phyloP scores from a whole-genome alignment of 2,888 invertebrate species.

The Ennomos erosarius region DNA sequence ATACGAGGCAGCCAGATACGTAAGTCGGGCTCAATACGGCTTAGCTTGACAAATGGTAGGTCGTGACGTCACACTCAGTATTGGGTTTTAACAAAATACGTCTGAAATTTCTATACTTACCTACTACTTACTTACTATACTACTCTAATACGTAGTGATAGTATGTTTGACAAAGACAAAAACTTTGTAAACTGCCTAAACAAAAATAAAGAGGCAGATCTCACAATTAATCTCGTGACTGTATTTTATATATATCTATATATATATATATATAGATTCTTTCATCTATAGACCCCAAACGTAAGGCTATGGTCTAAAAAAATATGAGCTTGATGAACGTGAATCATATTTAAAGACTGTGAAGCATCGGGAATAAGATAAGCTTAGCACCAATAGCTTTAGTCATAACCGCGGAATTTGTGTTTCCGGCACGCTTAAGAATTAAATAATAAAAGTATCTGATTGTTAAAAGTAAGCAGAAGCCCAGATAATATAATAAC shows the following conservation, averaged over 20 bases:
- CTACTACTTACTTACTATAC: too few relatives aligned
- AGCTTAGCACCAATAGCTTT: constrained; percentile 8
- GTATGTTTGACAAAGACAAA: too few relatives aligned
- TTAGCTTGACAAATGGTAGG: constrained; percentile 77
- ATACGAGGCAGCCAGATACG: constrained; percentile 63
- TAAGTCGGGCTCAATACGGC: constrained; percentile 71
- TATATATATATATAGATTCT: too few relatives aligned
- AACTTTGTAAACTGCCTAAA: too few relatives aligned
- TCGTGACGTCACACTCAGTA: constrained; percentile 61
- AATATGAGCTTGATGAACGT: background rate
- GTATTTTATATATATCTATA: too few relatives aligned
- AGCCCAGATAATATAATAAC: too few relatives aligned
- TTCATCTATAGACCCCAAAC: too few relatives aligned
- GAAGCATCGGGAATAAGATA: background rate
- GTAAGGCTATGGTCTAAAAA: too few relatives aligned
- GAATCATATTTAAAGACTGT: constrained; percentile 4
- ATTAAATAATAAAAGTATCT: background rate
- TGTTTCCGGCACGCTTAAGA: constrained; percentile 11
- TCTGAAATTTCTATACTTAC: constrained; percentile 11
- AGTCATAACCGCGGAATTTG: constrained; percentile 9
- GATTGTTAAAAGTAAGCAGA: background rate
- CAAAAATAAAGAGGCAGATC: too few relatives aligned
- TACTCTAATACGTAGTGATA: too few relatives aligned
- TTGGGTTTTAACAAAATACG: constrained; percentile 29
- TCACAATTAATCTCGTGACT: too few relatives aligned